These are phyloP conservation scores for Heterotis niloticus DNA, from an alignment of 2,113 vertebrate species.

Conservation along the genomic window DNA sequence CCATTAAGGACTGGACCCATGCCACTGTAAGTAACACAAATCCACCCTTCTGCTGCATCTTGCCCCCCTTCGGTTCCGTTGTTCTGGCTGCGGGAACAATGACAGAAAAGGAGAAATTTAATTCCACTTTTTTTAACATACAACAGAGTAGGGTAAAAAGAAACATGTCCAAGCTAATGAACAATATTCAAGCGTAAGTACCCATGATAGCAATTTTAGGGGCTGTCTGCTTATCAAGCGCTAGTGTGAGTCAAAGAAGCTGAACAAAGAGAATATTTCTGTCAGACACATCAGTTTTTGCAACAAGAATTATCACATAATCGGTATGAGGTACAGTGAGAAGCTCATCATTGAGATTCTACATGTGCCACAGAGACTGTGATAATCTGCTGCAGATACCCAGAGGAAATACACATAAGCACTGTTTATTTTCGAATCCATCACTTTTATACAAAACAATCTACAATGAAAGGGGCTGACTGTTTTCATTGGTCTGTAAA, in stretches of 20 bases:
- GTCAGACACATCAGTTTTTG: no score
- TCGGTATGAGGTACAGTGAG: no score
- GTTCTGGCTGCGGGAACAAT: neutral
- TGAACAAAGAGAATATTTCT: no score
- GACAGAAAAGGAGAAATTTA: conserved; percentile 6
- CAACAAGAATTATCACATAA: no score
- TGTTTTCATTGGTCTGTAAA: no score
- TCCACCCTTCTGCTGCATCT: neutral
- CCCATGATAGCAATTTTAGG: no score
- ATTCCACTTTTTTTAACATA: neutral
- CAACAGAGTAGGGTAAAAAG: neutral
- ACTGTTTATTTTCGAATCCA: no score
- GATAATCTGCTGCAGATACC: neutral
- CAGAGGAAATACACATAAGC: neutral
- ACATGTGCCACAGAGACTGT: neutral
- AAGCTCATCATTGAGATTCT: no score
- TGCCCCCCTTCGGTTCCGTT: neutral
- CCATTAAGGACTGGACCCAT: conserved; percentile 9
- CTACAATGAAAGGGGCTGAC: no score
- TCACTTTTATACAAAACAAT: no score
- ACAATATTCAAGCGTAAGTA: neutral
- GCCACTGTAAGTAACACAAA: conserved; percentile 14
- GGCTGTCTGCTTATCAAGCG: no score
- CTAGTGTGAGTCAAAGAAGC: no score
- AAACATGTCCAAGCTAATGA: conserved; percentile 1